Base-by-base conservation (phyloP, 2,888 invertebrate species). In the Melitaea athalia region DNA sequence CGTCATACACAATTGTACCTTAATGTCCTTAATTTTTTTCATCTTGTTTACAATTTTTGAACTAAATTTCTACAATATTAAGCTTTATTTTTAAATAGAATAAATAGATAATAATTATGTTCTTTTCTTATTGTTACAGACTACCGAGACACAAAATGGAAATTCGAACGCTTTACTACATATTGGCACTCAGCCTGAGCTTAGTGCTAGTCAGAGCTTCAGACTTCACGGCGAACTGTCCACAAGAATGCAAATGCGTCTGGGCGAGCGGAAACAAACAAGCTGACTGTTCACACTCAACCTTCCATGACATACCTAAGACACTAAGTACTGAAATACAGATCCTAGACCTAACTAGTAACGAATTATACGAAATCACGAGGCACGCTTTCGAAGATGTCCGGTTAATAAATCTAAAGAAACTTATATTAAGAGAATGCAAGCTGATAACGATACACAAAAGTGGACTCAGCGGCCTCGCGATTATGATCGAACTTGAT, bases 231-330 rank as follows among this genome's bases (percentile, higher is more conserved):
- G 91, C 91, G 43, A 93, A 94, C 81, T 96, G 96, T 84, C 94
- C 95, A 11, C 83, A 92, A 73, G 92, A 92, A 67, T 98, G 98
- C 91, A 95, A 95, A 80, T 98, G 98, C 85, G 95, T 95, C 74
- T 98, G 98, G 98, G 95, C 95, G 42, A 95, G 95, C 70, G 97
- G 98, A 7, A 97, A 96, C 85, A 97, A 96, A 83, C 95, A 95
- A 31, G 98, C 97, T 1, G 96, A 97, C 76, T 98, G 98, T 84
- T 94, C 94, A 47, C 92, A 94, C 66, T 93, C 94, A 50, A 92
- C 94, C n/a, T 92, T 97, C 45, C 93, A 92, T 59, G 90, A 94
- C 43, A 95, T 98, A 74, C 98, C 98, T 0, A 92, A 90, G 71
- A 94, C 94, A 64, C 89, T 98, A 47, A 96, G 96, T 81, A 89